Base-by-base conservation (phyloP, 2,797 vertebrate species). In the Phataginus tricuspis region DNA sequence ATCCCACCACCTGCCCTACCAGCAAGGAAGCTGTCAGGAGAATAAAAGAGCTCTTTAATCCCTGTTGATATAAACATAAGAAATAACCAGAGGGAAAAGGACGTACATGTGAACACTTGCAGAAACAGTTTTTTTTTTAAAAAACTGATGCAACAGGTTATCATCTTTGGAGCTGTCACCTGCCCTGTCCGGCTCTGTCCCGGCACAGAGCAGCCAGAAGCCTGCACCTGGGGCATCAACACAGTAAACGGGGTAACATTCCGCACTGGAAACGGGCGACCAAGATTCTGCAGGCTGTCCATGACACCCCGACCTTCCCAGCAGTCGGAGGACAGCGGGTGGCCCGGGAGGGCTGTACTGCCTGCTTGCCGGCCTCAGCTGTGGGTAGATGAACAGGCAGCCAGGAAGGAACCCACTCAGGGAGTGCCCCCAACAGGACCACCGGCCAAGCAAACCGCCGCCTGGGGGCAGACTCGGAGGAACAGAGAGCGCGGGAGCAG, bases 191-290 rank as follows among this genome's bases (percentile, higher is more conserved):
- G 7, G 2, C 27, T 0, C 10, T 8, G 0, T n/a, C 80, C 45
- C 71, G 4, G 37, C 16, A 23, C 66, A 34, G 66, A 34, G 1
- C 23, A 69, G 18, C 71, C 5, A 10, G 10, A 68, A 12, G 75
- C 37, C 57, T 77, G 37, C 53, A 13, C 37, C 4, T 15, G 34
- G 66, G 59, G 57, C 8, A 14, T 2, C 1, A 7, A 10, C 79
- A 63, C 42, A 23, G 8, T 15, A 12, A 39, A 21, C 42, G 37
- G 64, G 31, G 1, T 0, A 0, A 31, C 55, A 37, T 15, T 3
- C 39, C 0, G 7, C 0, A 0, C n/a, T 1, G 19, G 6, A 51
- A 53, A 34, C 0, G 29, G 49, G 66, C 5, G 45, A 21, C n/a
- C 27, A 55, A 34, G 29, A 29, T 63, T 49, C 88, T 21, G 63